phyloP scores from a whole-genome alignment of 2,888 invertebrate species.

The Hofmannophila pseudospretella region DNA sequence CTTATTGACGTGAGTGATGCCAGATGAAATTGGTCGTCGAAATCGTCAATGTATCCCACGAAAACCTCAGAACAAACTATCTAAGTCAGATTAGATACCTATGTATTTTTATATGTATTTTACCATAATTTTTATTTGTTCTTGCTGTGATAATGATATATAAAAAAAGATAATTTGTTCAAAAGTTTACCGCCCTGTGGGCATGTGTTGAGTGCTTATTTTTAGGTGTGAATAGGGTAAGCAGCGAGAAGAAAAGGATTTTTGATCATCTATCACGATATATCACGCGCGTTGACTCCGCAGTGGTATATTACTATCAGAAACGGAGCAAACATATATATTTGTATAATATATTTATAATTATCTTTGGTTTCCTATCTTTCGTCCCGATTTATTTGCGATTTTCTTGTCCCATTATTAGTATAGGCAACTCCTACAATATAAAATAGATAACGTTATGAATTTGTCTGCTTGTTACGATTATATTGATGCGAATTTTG shows the following conservation, averaged over 20 bases:
- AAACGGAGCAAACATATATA: conserved; percentile 73
- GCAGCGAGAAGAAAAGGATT: conserved; percentile 80
- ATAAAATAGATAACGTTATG: background rate
- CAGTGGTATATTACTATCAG: conserved; percentile 61
- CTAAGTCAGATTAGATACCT: conserved; percentile 28
- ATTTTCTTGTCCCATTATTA: no score
- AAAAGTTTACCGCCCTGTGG: conserved; percentile 58
- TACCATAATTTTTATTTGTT: conserved; percentile 27
- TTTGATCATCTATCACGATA: conserved; percentile 80
- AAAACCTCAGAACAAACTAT: conserved; percentile 73
- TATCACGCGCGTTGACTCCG: conserved; percentile 56
- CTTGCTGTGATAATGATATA: conserved; percentile 23
- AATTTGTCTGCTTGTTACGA: background rate
- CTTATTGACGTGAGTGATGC: conserved; percentile 8
- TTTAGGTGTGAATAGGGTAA: conserved; percentile 72
- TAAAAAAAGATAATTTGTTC: conserved; percentile 74
- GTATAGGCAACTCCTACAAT: no score
- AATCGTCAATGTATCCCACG: conserved; percentile 37
- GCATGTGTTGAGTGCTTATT: conserved; percentile 70
- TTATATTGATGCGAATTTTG: background rate
- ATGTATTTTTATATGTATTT: conserved; percentile 31
- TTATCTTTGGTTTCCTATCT: conserved; percentile 25
- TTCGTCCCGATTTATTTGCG: background rate
- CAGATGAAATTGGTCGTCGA: conserved; percentile 64
- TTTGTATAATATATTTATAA: conserved; percentile 32